Evolutionary conservation across 1,140 invertebrate genomes (phyloP).

Genomic region (Penaeus chinensis): DNA sequence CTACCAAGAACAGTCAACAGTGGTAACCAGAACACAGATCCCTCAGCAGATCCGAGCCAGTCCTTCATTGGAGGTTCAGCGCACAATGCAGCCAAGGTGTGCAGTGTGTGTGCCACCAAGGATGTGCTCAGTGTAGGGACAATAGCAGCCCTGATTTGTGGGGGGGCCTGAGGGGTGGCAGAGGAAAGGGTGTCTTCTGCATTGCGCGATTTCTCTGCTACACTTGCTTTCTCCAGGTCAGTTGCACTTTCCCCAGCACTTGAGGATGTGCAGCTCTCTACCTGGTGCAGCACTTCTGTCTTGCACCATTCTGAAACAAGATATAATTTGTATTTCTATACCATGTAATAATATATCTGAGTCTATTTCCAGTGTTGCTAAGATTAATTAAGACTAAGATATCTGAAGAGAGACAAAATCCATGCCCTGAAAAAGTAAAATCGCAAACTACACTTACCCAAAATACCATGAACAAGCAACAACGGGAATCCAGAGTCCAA

Average conservation of each 20-base stretch:
- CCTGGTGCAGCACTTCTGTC: conserved; percentile 56
- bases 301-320: conserved; percentile 61
- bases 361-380: background rate
- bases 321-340: background rate
- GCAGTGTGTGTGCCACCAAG: conserved; percentile 72
- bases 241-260: conserved; percentile 56
- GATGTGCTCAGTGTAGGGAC: conserved; percentile 65
- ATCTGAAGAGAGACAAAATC: background rate
- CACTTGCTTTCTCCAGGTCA: conserved; percentile 54
- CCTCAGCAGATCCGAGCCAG: conserved; percentile 84
- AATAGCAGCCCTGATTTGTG: conserved; percentile 66
- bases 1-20: conserved; percentile 83
- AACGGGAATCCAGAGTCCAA: conserved; percentile 79
- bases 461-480: conserved; percentile 58
- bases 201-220: conserved; percentile 46
- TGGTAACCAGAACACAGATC: conserved; percentile 85
- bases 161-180: conserved; percentile 62
- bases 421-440: background rate
- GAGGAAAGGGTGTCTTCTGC: conserved; percentile 50
- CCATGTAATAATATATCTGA: background rate
- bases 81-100: conserved; percentile 84
- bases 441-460: conserved; percentile 20
- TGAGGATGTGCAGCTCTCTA: conserved; percentile 61
- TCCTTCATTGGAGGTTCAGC: conserved; percentile 84
- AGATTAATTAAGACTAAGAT: background rate